A percentile compares a stretch with the other conserved stretches of the same genome.
phyloP scores from a whole-genome alignment of 1,140 invertebrate genomes.

The Oncopeltus fasciatus region DNA sequence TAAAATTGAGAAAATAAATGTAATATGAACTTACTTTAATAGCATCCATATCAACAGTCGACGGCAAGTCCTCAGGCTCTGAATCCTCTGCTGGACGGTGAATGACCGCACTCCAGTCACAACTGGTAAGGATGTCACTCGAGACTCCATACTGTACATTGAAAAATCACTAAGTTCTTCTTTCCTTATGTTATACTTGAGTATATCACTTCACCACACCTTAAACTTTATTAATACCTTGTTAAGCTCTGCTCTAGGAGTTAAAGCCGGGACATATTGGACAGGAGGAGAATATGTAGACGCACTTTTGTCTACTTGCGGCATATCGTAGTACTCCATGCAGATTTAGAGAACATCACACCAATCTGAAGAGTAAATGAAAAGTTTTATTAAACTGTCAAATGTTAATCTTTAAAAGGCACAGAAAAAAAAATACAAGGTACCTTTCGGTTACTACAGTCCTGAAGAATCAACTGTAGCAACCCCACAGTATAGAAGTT shows the following conservation, averaged over 20 bases:
- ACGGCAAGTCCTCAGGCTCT: slow-evolving; percentile 32
- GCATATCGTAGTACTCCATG: slow-evolving; percentile 26
- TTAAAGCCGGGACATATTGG: slow-evolving; percentile 14
- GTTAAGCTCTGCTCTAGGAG: slow-evolving; percentile 14
- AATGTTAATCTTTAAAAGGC: neutral
- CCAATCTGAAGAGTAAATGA: neutral
- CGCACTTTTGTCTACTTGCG: slow-evolving; percentile 24
- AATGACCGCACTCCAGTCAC: slow-evolving; percentile 30
- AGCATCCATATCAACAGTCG: slow-evolving; percentile 34
- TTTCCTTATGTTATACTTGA: neutral
- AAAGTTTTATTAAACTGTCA: neutral
- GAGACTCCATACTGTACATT: slow-evolving; percentile 14
- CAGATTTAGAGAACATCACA: slow-evolving; percentile 19
- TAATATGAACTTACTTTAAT: slow-evolving; percentile 28
- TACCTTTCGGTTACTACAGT: neutral
- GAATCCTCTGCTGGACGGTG: slow-evolving; percentile 31
- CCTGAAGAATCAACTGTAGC: neutral
- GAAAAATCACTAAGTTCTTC: neutral
- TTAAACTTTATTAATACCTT: slow-evolving; percentile 15
- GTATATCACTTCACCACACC: neutral
- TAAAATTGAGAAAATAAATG: no score
- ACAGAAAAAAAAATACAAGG: neutral
- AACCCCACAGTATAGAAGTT: neutral
- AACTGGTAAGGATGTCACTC: slow-evolving; percentile 26
- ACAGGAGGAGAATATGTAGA: slow-evolving; percentile 20